Evolutionary conservation across 1,140 invertebrate species (phyloP).

Genomic region (Pectinophora gossypiella): DNA sequence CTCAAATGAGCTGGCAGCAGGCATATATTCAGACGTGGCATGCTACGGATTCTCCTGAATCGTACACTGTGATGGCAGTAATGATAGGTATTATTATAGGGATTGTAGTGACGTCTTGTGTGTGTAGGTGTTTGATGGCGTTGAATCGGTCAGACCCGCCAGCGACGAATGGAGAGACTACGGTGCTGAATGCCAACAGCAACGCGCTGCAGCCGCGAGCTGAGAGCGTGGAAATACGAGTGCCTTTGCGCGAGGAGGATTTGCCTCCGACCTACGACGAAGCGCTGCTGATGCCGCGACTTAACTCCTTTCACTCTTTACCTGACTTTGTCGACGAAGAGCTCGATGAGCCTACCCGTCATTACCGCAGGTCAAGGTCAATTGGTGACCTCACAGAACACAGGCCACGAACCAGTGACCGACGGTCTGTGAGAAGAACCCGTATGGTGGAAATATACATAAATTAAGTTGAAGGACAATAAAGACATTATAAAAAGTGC

Average conservation of each 20-base stretch:
- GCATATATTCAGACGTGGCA: slow-evolving; percentile 80
- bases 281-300: slow-evolving; percentile 80
- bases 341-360: slow-evolving; percentile 17
- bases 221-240: slow-evolving; percentile 68
- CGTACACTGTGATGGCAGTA: slow-evolving; percentile 78
- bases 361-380: slow-evolving; percentile 51
- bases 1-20: slow-evolving; percentile 79
- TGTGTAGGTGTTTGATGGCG: slow-evolving; percentile 75
- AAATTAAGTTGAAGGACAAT: too few species aligned
- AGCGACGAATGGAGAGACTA: slow-evolving; percentile 66
- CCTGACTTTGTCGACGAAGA: slow-evolving; percentile 67
- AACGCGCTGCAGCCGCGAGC: slow-evolving; percentile 63
- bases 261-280: slow-evolving; percentile 83
- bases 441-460: slow-evolving; percentile 41
- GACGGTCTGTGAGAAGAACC: slow-evolving; percentile 49
- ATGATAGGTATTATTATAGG: slow-evolving; percentile 73
- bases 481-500: too few species aligned
- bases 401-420: slow-evolving; percentile 42
- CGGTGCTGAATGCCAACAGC: slow-evolving; percentile 69
- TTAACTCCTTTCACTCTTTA: slow-evolving; percentile 78
- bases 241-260: slow-evolving; percentile 77
- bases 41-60: slow-evolving; percentile 35
- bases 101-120: slow-evolving; percentile 64
- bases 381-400: slow-evolving; percentile 56
- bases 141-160: slow-evolving; percentile 67